These are phyloP conservation scores for Toxotes lorentzi DNA, from an alignment of 2,797 vertebrate genomes.

Conservation along the genomic window DNA sequence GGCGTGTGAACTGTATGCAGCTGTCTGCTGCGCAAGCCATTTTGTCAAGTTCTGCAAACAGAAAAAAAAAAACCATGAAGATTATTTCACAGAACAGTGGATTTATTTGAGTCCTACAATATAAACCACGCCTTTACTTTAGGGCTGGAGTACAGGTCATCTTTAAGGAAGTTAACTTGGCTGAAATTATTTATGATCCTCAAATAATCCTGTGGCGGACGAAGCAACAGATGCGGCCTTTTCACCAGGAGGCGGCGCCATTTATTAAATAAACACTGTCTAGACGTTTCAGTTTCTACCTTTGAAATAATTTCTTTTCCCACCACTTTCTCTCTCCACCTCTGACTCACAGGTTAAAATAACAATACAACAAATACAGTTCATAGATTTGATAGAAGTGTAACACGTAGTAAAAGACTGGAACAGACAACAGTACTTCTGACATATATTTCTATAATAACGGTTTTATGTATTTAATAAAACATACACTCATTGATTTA, in stretches of 20 bases:
- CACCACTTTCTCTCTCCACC: slow-evolving; percentile 37
- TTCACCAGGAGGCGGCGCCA: slow-evolving; percentile 80
- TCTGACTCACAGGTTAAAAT: slow-evolving; percentile 37
- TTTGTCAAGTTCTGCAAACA: slow-evolving; percentile 83
- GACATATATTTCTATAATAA: neutral
- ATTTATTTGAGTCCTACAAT: neutral
- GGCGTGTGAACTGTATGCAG: slow-evolving; percentile 99
- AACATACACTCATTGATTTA: neutral
- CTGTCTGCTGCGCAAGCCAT: slow-evolving; percentile 98
- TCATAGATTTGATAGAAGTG: neutral
- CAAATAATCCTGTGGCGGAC: slow-evolving; percentile 19
- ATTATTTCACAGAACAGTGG: slow-evolving; percentile 21
- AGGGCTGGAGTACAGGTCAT: neutral
- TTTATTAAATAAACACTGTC: slow-evolving; percentile 76
- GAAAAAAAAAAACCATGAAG: neutral
- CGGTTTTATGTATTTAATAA: no score
- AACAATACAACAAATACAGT: slow-evolving; percentile 1
- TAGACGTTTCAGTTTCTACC: slow-evolving; percentile 59
- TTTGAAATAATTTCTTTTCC: slow-evolving; percentile 35
- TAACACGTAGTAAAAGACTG: neutral
- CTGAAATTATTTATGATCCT: slow-evolving; percentile 29
- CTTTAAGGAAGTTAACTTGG: slow-evolving; percentile 1
- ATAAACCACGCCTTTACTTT: neutral
- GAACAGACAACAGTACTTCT: neutral
- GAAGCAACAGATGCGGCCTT: neutral